Evolutionary conservation across 37 sponge, comb jelly and placozoan species (phyloP), one percentile per base, ranked within the genome.

Genomic region (Geodia barretti): DNA sequence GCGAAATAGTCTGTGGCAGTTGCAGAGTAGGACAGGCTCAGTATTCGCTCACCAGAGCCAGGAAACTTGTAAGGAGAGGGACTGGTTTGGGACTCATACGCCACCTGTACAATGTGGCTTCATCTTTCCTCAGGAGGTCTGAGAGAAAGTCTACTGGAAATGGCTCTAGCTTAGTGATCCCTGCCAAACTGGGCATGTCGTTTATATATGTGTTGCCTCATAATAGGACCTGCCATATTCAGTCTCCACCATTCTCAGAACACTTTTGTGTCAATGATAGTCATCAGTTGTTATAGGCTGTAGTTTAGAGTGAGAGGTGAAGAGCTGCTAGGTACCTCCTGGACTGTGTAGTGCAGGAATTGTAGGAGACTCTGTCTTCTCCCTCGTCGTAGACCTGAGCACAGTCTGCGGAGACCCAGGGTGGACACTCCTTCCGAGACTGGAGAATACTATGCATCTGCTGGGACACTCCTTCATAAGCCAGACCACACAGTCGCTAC

Each of bases 1-100:
- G 31, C 68, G 31, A 33, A 68, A 33, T 68, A 68, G 34, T 68
- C 68, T 21, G 34, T 28, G 68, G 68, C 20, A 68, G 68, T 68
- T 32, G 33, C 30, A 32, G 68, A 68, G 68, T 68, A 68, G 68
- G 30, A 1, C 34, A 32, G 34, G 20, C 68, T 29, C 33, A 68
- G 33, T 33, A 3, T 33, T 32, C 30, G 25, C 29, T 68, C 68
- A 68, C 34, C 68, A 33, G 68, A 68, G 34, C 68, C 68, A 30
- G 31, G 68, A 30, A 32, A 20, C 20, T 33, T 7, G 29, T 20
- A 32, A 68, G 33, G 30, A 20, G 31, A 2, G 25, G 68, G 34
- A 25, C 2, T 25, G 68, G 25, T 32, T 29, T 68, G 9, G 14
- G 34, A 7, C 68, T 68, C 68, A 68, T 33, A 68, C 68, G 34